Evolutionary conservation across 2,113 vertebrate species (phyloP), one percentile per base, ranked within the genome.

Genomic region (Physeter macrocephalus): DNA sequence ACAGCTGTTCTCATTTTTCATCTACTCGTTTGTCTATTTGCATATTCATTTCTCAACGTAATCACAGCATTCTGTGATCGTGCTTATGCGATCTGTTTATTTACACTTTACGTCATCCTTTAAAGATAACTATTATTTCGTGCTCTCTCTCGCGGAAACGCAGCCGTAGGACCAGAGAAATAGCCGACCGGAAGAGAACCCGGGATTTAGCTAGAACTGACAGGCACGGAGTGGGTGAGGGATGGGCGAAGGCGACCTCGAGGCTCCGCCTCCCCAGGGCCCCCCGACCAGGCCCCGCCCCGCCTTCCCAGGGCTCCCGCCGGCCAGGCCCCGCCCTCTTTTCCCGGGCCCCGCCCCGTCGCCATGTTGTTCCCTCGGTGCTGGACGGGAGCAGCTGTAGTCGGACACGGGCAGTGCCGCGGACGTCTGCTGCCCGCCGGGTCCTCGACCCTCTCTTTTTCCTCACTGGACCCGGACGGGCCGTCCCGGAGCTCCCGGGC

Each of bases 361-460:
- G 98, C 98, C 98, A 98, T 98, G 97, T 98, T 98, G 94, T 97
- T 97, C 74, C 89, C 96, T 95, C 69, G 1, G 34, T 41, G n/a
- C 90, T 25, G 57, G 93, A 82, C 1, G 25, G 18, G 2, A 49
- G 97, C 21, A 9, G 11, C n/a, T 3, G 84, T 31, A 82, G 77
- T 6, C 14, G 17, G 49, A 62, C 67, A 12, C 1, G 62, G 43
- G 74, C 17, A 10, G 14, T 1, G 34, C 43, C 0, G 9, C 59
- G 1, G 7, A 36, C 0, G 1, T 17, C 46, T 23, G 77, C 31
- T 5, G 36, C 31, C 17, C 4, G 9, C 34, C 18, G 1, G 1
- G 23, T 8, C 14, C 62, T 3, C 1, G 36, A 21, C 29, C 2
- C 13, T 12, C 25, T 69, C 43, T 54, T 23, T n/a, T 72, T n/a